Conservation (phyloP, 2,797 vertebrate species). For the Oophaga sylvatica region DNA sequence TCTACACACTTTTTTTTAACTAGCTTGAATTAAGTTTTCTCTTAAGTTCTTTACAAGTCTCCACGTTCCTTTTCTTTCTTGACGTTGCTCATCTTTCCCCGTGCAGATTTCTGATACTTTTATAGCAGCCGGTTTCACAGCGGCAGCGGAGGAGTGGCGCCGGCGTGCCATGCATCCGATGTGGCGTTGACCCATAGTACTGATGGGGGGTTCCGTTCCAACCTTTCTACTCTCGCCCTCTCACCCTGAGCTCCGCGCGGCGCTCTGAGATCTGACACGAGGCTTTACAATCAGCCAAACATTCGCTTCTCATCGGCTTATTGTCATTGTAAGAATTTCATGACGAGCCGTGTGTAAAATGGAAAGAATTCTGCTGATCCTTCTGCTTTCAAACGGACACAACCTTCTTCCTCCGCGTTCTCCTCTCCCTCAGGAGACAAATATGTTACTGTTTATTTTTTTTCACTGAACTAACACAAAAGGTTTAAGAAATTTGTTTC, state of each 20-base stretch:
- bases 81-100: not conserved
- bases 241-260: conserved; percentile 69
- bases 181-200: conserved; percentile 49
- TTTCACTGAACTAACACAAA: conserved; percentile 48
- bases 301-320: conserved; percentile 68
- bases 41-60: not conserved
- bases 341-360: conserved; percentile 76
- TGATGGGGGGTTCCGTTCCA: conserved; percentile 68
- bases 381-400: conserved; percentile 72
- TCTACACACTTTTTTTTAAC: too few species aligned
- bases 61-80: not conserved
- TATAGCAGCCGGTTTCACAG: not conserved
- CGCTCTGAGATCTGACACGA: conserved; percentile 70
- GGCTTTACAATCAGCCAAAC: conserved; percentile 67
- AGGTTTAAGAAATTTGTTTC: conserved; percentile 43
- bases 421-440: conserved; percentile 26
- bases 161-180: conserved; percentile 1
- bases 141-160: not conserved
- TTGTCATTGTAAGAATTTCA: conserved; percentile 69
- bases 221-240: conserved; percentile 70
- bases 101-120: not conserved
- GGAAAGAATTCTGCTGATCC: conserved; percentile 75
- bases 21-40: too few species aligned
- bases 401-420: conserved; percentile 16
- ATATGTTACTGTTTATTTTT: conserved; percentile 54